A percentile compares a stretch with the other conserved stretches of the same genome.
These are phyloP conservation scores for Gracilinanus agilis DNA, from an alignment of 2,113 vertebrate species.

Conservation along the genomic window DNA sequence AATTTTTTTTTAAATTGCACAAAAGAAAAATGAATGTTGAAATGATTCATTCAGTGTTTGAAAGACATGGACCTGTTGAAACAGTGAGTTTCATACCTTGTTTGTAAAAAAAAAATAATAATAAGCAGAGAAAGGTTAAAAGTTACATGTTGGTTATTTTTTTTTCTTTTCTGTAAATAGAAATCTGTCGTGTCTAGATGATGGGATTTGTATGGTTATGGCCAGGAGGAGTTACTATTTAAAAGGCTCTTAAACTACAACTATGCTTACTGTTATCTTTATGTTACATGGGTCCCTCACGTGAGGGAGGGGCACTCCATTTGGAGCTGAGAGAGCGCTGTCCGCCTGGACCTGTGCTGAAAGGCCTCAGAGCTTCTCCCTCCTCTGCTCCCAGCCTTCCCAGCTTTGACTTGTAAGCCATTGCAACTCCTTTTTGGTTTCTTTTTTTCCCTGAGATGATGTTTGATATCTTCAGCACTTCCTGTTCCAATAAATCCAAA, in stretches of 20 bases:
- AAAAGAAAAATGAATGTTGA: slow-evolving; percentile 98
- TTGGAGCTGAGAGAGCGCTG: slow-evolving; percentile 74
- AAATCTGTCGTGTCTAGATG: slow-evolving; percentile 86
- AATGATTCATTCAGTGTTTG: slow-evolving; percentile 93
- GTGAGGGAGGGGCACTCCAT: slow-evolving; percentile 67
- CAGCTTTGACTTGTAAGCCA: slow-evolving; percentile 72
- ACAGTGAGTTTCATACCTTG: slow-evolving; percentile 90
- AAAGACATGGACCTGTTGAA: slow-evolving; percentile 89
- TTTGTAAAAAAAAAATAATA: slow-evolving; percentile 89
- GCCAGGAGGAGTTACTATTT: slow-evolving; percentile 86
- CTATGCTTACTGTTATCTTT: slow-evolving; percentile 84
- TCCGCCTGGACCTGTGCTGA: slow-evolving; percentile 80
- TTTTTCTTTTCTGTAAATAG: slow-evolving; percentile 87
- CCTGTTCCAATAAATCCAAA: slow-evolving; percentile 87
- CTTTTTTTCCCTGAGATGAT: slow-evolving; percentile 72
- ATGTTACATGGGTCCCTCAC: slow-evolving; percentile 73
- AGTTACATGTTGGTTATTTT: slow-evolving; percentile 83
- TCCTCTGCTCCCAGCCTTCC: slow-evolving; percentile 70
- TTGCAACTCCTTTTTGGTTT: slow-evolving; percentile 51
- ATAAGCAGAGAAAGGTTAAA: slow-evolving; percentile 87
- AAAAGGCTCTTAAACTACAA: slow-evolving; percentile 87
- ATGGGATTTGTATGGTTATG: slow-evolving; percentile 87
- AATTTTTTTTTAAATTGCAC: slow-evolving; percentile 94
- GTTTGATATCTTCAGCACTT: slow-evolving; percentile 81
- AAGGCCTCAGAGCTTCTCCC: slow-evolving; percentile 45